A percentile compares a stretch with the other conserved stretches of the same genome.
These are phyloP conservation scores for Ptyas mucosa DNA, from an alignment of 2,113 vertebrate genomes.

Conservation along the genomic window DNA sequence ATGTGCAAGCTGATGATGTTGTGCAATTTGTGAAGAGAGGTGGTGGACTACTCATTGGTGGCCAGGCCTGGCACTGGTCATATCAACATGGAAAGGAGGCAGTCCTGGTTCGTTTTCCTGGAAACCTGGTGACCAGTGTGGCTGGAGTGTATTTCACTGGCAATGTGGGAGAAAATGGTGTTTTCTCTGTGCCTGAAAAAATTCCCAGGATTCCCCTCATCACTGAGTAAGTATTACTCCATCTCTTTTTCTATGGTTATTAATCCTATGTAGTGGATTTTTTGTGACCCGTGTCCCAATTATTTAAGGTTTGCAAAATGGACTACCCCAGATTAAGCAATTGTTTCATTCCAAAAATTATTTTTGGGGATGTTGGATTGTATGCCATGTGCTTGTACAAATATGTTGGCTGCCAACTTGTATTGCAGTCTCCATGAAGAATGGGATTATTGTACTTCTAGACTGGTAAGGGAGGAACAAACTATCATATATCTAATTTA, in stretches of 20 bases:
- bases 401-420: neutral
- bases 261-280: neutral
- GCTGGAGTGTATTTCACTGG: conserved; percentile 85
- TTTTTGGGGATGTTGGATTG: neutral
- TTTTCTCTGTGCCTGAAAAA: conserved; percentile 53
- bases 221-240: too few species aligned
- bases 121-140: conserved; percentile 82
- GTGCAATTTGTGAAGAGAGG: conserved; percentile 77
- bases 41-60: conserved; percentile 83
- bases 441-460: neutral
- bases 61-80: conserved; percentile 84
- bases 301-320: neutral
- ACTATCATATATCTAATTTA: neutral
- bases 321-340: neutral
- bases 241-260: neutral
- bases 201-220: too few species aligned
- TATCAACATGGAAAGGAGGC: conserved; percentile 66
- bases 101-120: conserved; percentile 74
- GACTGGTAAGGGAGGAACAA: neutral
- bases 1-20: conserved; percentile 61
- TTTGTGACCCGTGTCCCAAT: neutral
- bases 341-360: neutral
- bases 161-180: conserved; percentile 57
- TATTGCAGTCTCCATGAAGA: neutral
- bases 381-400: neutral